Evolutionary conservation across 2,888 invertebrate genomes (phyloP).

Genomic region (Drosophila atroscutellata): DNA sequence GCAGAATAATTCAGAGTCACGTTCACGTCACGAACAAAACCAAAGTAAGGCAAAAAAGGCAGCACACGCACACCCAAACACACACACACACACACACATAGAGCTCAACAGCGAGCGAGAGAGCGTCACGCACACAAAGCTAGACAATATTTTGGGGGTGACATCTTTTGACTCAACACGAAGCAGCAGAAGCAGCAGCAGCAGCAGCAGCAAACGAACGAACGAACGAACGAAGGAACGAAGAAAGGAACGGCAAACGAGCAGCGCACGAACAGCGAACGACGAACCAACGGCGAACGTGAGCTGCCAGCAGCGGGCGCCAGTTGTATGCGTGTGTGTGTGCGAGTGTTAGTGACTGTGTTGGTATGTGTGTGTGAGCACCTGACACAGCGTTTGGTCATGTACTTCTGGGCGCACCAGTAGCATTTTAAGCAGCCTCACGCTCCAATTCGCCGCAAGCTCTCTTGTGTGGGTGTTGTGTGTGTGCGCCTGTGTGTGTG

Average conservation of each 20-base stretch:
- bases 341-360: conserved; percentile 35
- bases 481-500: conserved; percentile 53
- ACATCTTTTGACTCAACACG: conserved; percentile 80
- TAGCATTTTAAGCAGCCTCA: conserved; percentile 86
- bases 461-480: conserved; percentile 33
- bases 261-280: conserved; percentile 19
- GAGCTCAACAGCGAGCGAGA: conserved; percentile 14
- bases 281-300: conserved; percentile 51
- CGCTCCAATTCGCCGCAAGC: conserved; percentile 81
- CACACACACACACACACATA: conserved; percentile 25
- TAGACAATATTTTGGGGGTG: conserved; percentile 77
- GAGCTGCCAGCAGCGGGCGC: conserved; percentile 50
- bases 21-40: conserved; percentile 85
- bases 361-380: conserved; percentile 67
- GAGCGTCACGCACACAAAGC: conserved; percentile 29
- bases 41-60: conserved; percentile 81
- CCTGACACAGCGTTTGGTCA: conserved; percentile 84
- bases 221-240: conserved; percentile 11
- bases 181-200: conserved; percentile 38
- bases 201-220: conserved; percentile 12
- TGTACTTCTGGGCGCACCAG: conserved; percentile 84
- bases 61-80: conserved; percentile 58
- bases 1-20: conserved; percentile 85
- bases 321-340: conserved; percentile 33
- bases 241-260: conserved; percentile 13